A percentile compares a stretch with the other conserved stretches of the same genome.
Evolutionary conservation across 1,140 invertebrate genomes (phyloP).

Genomic region (Cataglyphis hispanica): DNA sequence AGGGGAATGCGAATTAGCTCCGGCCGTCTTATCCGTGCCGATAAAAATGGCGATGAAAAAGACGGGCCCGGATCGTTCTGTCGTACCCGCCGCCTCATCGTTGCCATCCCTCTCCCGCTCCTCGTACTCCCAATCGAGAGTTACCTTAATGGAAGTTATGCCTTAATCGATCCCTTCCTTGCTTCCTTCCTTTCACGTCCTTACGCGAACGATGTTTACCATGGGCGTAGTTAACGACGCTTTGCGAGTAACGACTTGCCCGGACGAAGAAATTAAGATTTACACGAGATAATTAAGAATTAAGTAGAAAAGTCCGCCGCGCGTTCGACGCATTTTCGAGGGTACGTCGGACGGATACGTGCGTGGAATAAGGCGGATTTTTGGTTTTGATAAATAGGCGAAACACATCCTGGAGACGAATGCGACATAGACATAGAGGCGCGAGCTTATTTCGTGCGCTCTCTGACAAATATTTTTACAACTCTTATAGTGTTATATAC

Average conservation of each 20-base stretch:
- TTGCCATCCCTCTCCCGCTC: neutral
- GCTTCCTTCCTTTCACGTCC: slow-evolving; percentile 56
- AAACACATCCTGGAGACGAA: slow-evolving; percentile 48
- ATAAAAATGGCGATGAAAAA: slow-evolving; percentile 77
- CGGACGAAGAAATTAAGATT: slow-evolving; percentile 62
- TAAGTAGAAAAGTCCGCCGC: slow-evolving; percentile 42
- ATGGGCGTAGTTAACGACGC: slow-evolving; percentile 40
- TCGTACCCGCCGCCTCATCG: neutral
- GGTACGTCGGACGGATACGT: slow-evolving; percentile 34
- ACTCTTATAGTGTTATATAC: neutral
- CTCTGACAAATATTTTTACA: slow-evolving; percentile 48
- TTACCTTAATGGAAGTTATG: slow-evolving; percentile 66
- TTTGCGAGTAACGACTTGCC: slow-evolving; percentile 58
- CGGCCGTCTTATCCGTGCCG: slow-evolving; percentile 78
- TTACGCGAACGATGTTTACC: slow-evolving; percentile 7
- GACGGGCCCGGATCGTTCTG: slow-evolving; percentile 38
- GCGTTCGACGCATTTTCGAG: slow-evolving; percentile 55
- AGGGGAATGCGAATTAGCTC: slow-evolving; percentile 85
- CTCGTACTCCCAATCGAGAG: slow-evolving; percentile 24
- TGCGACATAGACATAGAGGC: slow-evolving; percentile 14
- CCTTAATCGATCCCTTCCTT: slow-evolving; percentile 69
- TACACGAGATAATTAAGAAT: slow-evolving; percentile 61
- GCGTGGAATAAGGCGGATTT: slow-evolving; percentile 52
- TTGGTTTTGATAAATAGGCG: slow-evolving; percentile 57
- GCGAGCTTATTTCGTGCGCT: too few relatives aligned